These are phyloP conservation scores for Camelus bactrianus DNA, from an alignment of 2,113 vertebrate species.

Conservation along the genomic window DNA sequence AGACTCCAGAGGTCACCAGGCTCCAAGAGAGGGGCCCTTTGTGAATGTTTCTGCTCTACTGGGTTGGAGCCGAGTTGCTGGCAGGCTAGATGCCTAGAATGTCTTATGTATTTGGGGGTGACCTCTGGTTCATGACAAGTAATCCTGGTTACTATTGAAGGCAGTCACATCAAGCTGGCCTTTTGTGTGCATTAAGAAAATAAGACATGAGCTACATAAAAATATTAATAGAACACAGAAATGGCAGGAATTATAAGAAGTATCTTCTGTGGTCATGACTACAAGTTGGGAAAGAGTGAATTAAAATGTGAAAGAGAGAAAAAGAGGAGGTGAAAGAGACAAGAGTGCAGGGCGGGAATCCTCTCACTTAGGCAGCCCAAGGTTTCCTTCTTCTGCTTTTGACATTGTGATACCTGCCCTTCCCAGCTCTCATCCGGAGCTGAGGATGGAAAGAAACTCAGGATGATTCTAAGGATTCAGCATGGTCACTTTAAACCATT, in stretches of 20 bases:
- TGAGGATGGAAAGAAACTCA: neutral
- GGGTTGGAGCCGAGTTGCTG: neutral
- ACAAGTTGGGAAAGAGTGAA: neutral
- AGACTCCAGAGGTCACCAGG: neutral
- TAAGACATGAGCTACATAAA: neutral
- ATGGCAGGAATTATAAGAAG: neutral
- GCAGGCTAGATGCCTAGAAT: neutral
- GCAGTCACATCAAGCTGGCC: neutral
- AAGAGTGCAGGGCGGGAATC: neutral
- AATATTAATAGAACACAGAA: neutral
- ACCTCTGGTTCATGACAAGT: neutral
- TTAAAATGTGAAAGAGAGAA: neutral
- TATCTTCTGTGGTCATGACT: neutral
- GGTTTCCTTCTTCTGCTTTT: neutral
- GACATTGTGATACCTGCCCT: neutral
- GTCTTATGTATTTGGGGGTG: neutral
- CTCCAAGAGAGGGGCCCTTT: neutral
- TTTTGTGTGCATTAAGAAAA: neutral
- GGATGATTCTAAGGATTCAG: neutral
- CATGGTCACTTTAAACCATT: slow-evolving; percentile 54
- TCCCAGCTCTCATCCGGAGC: neutral
- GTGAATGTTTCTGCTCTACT: neutral
- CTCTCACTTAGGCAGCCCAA: neutral
- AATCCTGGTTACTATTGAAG: neutral
- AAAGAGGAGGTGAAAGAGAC: neutral